Base-by-base conservation (phyloP, 2,888 invertebrate genomes). In the Tachina grossa region DNA sequence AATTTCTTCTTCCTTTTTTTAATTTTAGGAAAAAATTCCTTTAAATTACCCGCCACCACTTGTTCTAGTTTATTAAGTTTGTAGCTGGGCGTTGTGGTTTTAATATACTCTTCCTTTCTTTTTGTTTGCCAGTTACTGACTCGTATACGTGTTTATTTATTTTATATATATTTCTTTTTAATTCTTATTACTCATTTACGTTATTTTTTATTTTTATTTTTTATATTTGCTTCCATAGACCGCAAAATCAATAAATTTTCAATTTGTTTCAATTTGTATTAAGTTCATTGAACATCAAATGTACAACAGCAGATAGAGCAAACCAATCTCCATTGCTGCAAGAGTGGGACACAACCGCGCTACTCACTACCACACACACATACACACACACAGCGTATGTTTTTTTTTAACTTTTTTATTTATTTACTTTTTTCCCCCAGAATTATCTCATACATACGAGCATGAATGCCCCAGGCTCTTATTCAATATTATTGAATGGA, bases 201-300 rank as follows among this genome's bases (percentile, higher is more conserved):
- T 68, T 68, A 51, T 31, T 43, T 47, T 47, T 31, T 31, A 4
- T 4, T 3, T 47, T 47, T 47, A 13, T 47, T 47, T 47, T 47
- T 47, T 47, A 31, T 31, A 31, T 65, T 65, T 65, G 16, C 47
- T 47, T 47, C 61, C 74, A 75, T 85, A 78, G 75, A 85, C 85
- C 85, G 71, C 85, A 85, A 85, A 85, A 85, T 85, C 85, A 85
- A 85, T 85, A 85, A 85, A 85, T 85, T 85, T 85, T 85, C 85
- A 85, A 85, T 85, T 85, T 85, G 82, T 85, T 85, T 85, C 85
- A 85, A 85, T 85, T 82, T 85, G 85, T 83, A 79, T 85, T 85
- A 78, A 85, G 85, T 85, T 85, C 85, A 85, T 78, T 82, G 85
- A 85, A 82, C 85, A 85, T 83, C 83, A 83, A 83, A 83, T 79